Evolutionary conservation across 92 coral and sea anemone species (phyloP).

Genomic region (Epizoanthus rinbou): DNA sequence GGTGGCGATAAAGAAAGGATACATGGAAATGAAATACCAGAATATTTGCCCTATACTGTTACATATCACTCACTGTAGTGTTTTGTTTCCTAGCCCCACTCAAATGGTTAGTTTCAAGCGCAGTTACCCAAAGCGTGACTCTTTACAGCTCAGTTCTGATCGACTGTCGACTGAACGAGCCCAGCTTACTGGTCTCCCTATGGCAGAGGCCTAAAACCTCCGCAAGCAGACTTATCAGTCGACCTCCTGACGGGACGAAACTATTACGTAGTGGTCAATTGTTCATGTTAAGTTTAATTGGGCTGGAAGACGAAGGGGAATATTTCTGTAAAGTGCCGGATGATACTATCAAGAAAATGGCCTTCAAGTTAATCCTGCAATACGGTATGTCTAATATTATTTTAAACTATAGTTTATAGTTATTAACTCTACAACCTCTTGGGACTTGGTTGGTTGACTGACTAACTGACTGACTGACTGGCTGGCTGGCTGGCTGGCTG

Average conservation of each 20-base stretch:
- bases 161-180: constrained; percentile 28
- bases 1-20: too few relatives aligned
- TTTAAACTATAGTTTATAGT: too few relatives aligned
- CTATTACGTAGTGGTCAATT: constrained; percentile 31
- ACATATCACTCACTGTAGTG: neutral
- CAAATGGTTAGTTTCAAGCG: constrained; percentile 20
- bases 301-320: constrained; percentile 26
- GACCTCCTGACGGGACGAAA: constrained; percentile 22
- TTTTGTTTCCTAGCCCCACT: constrained; percentile 25
- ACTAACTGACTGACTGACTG: too few relatives aligned
- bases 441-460: too few relatives aligned
- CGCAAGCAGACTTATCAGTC: constrained; percentile 24
- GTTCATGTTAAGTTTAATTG: constrained; percentile 29
- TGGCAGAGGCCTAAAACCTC: constrained; percentile 10
- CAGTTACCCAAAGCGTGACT: neutral
- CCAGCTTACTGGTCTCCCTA: constrained; percentile 19
- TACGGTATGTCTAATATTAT: neutral
- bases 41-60: neutral
- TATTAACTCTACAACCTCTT: too few relatives aligned
- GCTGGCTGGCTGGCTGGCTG: too few relatives aligned
- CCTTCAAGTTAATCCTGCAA: neutral
- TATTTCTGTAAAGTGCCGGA: constrained; percentile 10
- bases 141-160: constrained; percentile 28
- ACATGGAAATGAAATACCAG: too few relatives aligned
- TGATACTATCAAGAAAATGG: constrained; percentile 1